These are phyloP conservation scores for Pyrocoelia pectoralis DNA, from an alignment of 2,888 invertebrate species.

Conservation along the genomic window DNA sequence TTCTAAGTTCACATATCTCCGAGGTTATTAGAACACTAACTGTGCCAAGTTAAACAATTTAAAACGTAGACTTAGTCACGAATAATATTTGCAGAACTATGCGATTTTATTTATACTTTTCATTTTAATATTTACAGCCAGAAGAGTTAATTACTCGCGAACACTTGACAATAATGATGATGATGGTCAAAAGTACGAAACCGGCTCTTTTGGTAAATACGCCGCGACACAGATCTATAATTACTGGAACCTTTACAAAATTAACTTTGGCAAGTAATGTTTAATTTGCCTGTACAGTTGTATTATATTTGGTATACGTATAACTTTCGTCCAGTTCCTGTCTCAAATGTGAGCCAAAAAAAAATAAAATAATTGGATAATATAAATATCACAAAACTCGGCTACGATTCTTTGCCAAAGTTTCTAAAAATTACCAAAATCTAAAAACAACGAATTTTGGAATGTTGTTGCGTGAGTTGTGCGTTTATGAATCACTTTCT, in stretches of 20 bases:
- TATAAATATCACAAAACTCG: slow-evolving; percentile 28
- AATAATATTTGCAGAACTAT: slow-evolving; percentile 34
- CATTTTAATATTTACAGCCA: slow-evolving; percentile 14
- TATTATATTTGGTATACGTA: slow-evolving; percentile 14
- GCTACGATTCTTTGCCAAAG: slow-evolving; percentile 18
- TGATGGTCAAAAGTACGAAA: background rate
- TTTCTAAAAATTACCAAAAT: slow-evolving; percentile 27
- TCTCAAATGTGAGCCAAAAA: slow-evolving; percentile 6
- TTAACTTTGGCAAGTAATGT: slow-evolving; percentile 29
- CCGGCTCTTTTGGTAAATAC: background rate
- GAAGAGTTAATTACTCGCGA: background rate
- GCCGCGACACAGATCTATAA: background rate
- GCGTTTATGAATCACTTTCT: slow-evolving; percentile 26
- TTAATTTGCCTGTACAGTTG: slow-evolving; percentile 17
- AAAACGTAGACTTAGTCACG: slow-evolving; percentile 35
- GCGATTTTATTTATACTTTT: slow-evolving; percentile 35
- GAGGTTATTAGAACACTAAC: slow-evolving; percentile 38
- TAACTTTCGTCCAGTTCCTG: slow-evolving; percentile 30
- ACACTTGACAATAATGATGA: background rate
- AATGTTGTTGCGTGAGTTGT: slow-evolving; percentile 23
- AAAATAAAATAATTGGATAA: slow-evolving; percentile 23
- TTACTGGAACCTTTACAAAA: slow-evolving; percentile 17
- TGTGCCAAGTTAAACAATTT: slow-evolving; percentile 36
- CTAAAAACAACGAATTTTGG: slow-evolving; percentile 26
- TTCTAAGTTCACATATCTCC: slow-evolving; percentile 34